A percentile compares a stretch with the other conserved stretches of the same genome.
Conservation (phyloP, 2,888 invertebrate species). For the Drosophila falleni region DNA sequence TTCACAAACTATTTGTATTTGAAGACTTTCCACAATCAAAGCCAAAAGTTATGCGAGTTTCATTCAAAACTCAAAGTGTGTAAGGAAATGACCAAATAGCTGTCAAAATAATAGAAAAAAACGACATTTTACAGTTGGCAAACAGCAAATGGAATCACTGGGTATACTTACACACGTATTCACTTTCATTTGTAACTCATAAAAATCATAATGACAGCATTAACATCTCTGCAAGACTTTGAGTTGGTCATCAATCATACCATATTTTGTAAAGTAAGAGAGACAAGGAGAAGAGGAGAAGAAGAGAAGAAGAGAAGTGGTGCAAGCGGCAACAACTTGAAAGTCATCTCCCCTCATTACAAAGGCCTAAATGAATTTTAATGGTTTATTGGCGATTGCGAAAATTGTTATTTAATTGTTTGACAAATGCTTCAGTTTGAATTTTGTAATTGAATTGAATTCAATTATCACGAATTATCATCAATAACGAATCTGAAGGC, state of each 20-base stretch:
- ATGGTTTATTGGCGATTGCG: constrained; percentile 63
- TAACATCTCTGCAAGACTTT: constrained; percentile 37
- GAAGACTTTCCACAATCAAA: constrained; percentile 13
- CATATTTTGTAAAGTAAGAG: constrained; percentile 13
- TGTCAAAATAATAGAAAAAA: constrained; percentile 14
- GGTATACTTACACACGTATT: constrained; percentile 14
- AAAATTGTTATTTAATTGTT: constrained; percentile 71
- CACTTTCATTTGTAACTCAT: constrained; percentile 77
- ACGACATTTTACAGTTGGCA: constrained; percentile 18
- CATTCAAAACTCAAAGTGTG: constrained; percentile 23
- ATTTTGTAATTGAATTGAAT: constrained; percentile 44
- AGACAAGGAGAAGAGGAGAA: too few species aligned
- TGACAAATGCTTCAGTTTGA: constrained; percentile 43
- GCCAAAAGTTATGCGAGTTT: constrained; percentile 23
- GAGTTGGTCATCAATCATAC: constrained; percentile 67
- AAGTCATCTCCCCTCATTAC: constrained; percentile 27
- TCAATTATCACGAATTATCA: constrained; percentile 33
- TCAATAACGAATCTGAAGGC: constrained; percentile 17
- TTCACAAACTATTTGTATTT: constrained; percentile 9
- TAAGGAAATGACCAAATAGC: constrained; percentile 16
- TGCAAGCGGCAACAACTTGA: constrained; percentile 3
- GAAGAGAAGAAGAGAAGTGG: not conserved
- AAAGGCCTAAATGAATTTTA: constrained; percentile 60
- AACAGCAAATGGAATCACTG: constrained; percentile 21
- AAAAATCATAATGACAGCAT: constrained; percentile 69